These are phyloP conservation scores for Atta colombica DNA, from an alignment of 1,140 invertebrate genomes.

Conservation along the genomic window DNA sequence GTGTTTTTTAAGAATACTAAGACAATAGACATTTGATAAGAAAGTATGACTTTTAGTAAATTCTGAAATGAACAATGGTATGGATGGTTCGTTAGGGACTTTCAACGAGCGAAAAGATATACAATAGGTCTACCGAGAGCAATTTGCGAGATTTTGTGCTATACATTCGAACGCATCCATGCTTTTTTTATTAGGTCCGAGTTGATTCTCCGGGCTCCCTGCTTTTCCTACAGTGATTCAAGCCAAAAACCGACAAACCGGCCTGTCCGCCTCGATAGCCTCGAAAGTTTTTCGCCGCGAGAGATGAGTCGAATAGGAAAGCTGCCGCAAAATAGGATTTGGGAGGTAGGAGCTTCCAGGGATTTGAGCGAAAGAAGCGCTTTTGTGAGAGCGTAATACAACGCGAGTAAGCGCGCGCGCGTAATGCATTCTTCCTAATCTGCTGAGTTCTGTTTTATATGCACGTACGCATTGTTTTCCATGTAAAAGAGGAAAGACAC, in stretches of 20 bases:
- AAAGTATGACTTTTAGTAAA: neutral
- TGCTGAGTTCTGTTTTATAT: constrained; percentile 41
- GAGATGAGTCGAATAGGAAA: constrained; percentile 37
- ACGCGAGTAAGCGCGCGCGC: constrained; percentile 12
- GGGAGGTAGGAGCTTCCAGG: constrained; percentile 11
- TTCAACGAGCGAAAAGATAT: neutral
- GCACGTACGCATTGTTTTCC: constrained; percentile 23
- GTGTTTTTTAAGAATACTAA: neutral
- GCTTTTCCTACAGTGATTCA: constrained; percentile 3
- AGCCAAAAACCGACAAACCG: constrained; percentile 47
- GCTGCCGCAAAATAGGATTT: constrained; percentile 52
- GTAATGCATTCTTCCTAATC: constrained; percentile 55
- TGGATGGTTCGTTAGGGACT: neutral
- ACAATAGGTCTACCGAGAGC: constrained; percentile 32
- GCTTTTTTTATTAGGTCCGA: constrained; percentile 41
- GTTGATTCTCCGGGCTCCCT: neutral
- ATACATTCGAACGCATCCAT: constrained; percentile 19
- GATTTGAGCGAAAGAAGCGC: constrained; percentile 37
- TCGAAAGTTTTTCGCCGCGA: constrained; percentile 53
- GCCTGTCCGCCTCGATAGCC: constrained; percentile 27
- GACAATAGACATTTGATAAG: neutral
- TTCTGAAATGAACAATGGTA: neutral
- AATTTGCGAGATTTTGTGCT: constrained; percentile 43
- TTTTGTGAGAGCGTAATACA: constrained; percentile 26
- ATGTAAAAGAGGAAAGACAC: neutral